Conservation (phyloP, 1,140 invertebrate species). For the Stegodyphus mimosarum region DNA sequence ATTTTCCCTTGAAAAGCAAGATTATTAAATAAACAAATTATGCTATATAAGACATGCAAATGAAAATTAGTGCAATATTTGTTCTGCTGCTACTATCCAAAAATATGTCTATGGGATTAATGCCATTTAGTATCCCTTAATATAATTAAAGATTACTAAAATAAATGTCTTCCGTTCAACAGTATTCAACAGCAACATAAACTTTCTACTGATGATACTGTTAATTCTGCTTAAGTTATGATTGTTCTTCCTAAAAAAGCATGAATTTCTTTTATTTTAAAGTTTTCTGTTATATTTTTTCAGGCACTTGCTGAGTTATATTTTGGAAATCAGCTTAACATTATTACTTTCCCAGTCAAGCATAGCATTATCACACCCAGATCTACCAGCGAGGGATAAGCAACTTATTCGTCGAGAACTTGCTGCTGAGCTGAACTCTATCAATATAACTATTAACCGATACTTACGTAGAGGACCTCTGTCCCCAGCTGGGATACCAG, state of each 20-base stretch:
- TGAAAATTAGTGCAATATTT: no score
- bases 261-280: neutral
- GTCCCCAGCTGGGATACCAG: slow-evolving; percentile 29
- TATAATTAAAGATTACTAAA: no score
- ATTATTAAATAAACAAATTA: no score
- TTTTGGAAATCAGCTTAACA: slow-evolving; percentile 64
- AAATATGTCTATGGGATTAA: no score
- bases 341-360: slow-evolving; percentile 68
- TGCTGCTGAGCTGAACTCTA: slow-evolving; percentile 67
- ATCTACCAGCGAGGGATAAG: slow-evolving; percentile 66
- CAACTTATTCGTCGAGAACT: slow-evolving; percentile 68
- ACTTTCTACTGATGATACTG: neutral
- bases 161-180: neutral
- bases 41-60: no score
- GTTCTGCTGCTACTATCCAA: no score
- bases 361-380: slow-evolving; percentile 66
- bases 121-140: no score
- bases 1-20: no score
- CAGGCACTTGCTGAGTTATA: slow-evolving; percentile 51
- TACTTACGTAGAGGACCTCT: slow-evolving; percentile 48
- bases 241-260: neutral
- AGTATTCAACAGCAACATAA: neutral
- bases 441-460: slow-evolving; percentile 54
- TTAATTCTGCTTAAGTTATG: neutral
- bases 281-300: neutral